Evolutionary conservation across 2,797 vertebrate genomes (phyloP), one percentile per base, ranked within the genome.

Genomic region (Scarus forsteni): DNA sequence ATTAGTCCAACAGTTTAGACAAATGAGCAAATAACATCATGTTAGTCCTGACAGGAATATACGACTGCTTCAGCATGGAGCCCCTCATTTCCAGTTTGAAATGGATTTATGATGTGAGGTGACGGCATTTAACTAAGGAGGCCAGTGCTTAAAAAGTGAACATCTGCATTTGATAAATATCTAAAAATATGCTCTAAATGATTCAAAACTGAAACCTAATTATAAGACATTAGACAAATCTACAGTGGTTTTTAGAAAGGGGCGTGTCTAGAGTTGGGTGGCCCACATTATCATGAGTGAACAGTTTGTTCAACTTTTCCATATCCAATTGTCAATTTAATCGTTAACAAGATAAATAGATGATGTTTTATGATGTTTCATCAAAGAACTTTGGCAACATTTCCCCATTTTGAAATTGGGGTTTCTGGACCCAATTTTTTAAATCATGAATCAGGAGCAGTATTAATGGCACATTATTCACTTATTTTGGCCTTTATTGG

Each of bases 21-120:
- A 93, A 92, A 91, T 87, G 88, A 89, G 88, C 84, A 89, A 92
- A 92, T 84, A 89, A 87, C 73, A 90, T 74, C 74, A 88, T 77
- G 87, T 90, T 90, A 86, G 85, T 76, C 79, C 73, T 89, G 90
- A 92, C 77, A 70, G 84, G 77, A 86, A 90, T 87, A 90, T 88
- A 88, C 79, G 82, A 80, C 66, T 85, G 49, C 46, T 81, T 63
- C 70, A 84, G 85, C 73, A 68, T 43, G 36, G 73, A 79, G 62
- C 67, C 56, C 58, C 69, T 78, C 70, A 54, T 88, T 90, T 86
- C 49, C 79, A 85, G 56, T 88, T 89, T 51, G 85, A 87, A 87
- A 84, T 84, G 55, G 79, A 83, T 73, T 88, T 87, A 83, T 83
- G 87, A 88, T 54, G 73, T 86, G 73, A 52, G 80, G 76, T 83